These are phyloP conservation scores for Xylocampa areola DNA, from an alignment of 2,888 invertebrate genomes.

Conservation along the genomic window DNA sequence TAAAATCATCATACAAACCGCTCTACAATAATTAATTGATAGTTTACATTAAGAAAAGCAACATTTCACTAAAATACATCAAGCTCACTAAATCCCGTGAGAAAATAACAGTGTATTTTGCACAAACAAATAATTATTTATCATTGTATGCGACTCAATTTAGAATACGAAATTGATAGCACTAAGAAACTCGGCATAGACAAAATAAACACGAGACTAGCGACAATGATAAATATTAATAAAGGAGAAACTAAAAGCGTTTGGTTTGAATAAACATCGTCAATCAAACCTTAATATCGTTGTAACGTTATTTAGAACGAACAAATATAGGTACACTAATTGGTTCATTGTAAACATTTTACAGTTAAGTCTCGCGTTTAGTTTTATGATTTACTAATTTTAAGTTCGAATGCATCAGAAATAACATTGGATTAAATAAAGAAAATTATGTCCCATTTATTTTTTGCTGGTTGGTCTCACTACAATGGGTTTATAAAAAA, in stretches of 20 bases:
- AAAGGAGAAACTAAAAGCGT: slow-evolving; percentile 48
- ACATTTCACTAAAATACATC: slow-evolving; percentile 27
- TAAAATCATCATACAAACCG: slow-evolving; percentile 16
- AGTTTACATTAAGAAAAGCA: slow-evolving; percentile 20
- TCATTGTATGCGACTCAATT: slow-evolving; percentile 20
- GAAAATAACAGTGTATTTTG: slow-evolving; percentile 30
- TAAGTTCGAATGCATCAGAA: background rate
- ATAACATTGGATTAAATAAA: no score
- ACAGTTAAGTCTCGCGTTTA: slow-evolving; percentile 5
- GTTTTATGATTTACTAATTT: slow-evolving; percentile 6
- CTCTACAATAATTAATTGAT: slow-evolving; percentile 10
- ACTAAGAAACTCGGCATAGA: slow-evolving; percentile 21
- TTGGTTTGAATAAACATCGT: slow-evolving; percentile 49
- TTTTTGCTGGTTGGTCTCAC: no score
- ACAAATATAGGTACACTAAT: slow-evolving; percentile 67
- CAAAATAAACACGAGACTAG: slow-evolving; percentile 33
- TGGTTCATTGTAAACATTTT: slow-evolving; percentile 65
- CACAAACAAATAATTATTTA: slow-evolving; percentile 40
- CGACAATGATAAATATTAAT: slow-evolving; percentile 45
- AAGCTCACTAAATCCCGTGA: slow-evolving; percentile 29
- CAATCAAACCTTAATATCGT: slow-evolving; percentile 49
- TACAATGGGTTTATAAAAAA: no score
- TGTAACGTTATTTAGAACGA: slow-evolving; percentile 45
- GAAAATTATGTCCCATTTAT: no score
- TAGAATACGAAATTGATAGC: slow-evolving; percentile 39